These are phyloP conservation scores for Phortica variegata DNA, from an alignment of 1,140 invertebrate species.

Conservation along the genomic window DNA sequence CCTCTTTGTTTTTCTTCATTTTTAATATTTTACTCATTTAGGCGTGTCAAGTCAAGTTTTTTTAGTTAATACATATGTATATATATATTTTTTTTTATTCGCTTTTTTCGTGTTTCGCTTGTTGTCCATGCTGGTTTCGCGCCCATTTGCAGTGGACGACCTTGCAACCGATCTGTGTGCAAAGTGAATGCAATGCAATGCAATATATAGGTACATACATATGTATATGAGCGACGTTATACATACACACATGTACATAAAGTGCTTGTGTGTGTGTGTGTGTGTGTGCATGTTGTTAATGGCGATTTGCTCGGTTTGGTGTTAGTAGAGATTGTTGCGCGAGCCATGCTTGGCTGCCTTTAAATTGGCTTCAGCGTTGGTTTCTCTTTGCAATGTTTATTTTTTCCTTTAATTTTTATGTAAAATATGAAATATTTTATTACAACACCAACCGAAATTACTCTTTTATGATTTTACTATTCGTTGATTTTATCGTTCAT, in stretches of 20 bases:
- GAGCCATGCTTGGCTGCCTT: not conserved
- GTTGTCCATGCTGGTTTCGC: conserved; percentile 4
- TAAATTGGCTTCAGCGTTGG: too few relatives aligned
- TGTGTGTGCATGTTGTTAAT: conserved; percentile 24
- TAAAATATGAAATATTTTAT: too few relatives aligned
- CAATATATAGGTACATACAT: conserved; percentile 10
- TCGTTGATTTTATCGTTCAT: too few relatives aligned
- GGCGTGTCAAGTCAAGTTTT: conserved; percentile 48
- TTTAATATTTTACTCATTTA: conserved; percentile 48
- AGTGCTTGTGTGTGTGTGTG: conserved; percentile 37
- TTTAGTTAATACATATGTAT: too few relatives aligned
- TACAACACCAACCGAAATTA: too few relatives aligned
- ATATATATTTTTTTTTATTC: conserved; percentile 9
- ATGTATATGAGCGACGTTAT: conserved; percentile 14
- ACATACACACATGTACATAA: conserved; percentile 27
- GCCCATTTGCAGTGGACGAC: conserved; percentile 40
- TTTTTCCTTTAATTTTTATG: too few relatives aligned
- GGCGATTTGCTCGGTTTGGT: conserved; percentile 12
- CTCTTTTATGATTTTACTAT: too few relatives aligned
- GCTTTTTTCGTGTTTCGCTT: conserved; percentile 4
- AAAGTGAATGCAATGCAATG: not conserved
- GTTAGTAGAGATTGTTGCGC: not conserved
- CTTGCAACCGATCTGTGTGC: conserved; percentile 44
- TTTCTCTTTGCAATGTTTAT: too few relatives aligned
- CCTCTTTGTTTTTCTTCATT: conserved; percentile 34